Evolutionary conservation across 2,797 vertebrate genomes (phyloP).

Genomic region (Petrocephalus sullivani): DNA sequence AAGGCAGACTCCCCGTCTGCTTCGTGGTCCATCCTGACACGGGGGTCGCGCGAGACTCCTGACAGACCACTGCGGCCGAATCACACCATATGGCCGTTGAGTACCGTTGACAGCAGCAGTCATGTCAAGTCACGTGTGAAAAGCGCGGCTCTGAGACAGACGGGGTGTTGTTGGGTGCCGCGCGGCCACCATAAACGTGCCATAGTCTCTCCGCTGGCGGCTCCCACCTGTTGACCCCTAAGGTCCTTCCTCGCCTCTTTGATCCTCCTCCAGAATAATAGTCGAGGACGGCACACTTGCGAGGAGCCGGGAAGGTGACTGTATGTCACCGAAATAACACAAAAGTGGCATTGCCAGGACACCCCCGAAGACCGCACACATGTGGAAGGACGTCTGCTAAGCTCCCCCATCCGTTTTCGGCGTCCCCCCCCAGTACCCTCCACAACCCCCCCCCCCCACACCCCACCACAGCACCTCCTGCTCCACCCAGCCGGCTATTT

Average conservation of each 20-base stretch:
- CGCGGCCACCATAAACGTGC: background rate
- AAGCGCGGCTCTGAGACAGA: background rate
- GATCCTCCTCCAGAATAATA: background rate
- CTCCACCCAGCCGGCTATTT: slow-evolving; percentile 45
- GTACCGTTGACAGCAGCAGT: background rate
- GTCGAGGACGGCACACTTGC: background rate
- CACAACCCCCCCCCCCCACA: slow-evolving; percentile 40
- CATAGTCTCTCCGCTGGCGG: background rate
- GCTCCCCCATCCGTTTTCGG: background rate
- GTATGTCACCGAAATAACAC: background rate
- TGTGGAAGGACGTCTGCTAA: background rate
- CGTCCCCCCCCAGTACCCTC: slow-evolving; percentile 44
- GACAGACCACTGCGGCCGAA: background rate
- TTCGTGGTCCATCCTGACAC: background rate
- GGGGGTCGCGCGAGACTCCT: background rate
- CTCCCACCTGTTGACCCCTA: background rate
- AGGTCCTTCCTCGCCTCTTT: background rate
- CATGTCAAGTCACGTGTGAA: background rate
- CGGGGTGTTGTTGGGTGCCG: background rate
- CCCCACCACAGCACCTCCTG: slow-evolving; percentile 14
- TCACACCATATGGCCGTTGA: background rate
- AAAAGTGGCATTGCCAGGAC: background rate
- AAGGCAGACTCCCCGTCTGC: background rate
- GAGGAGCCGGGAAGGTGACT: background rate
- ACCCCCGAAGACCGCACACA: background rate